Conservation (phyloP, 2,797 vertebrate species). For the Cossypha polioptera region DNA sequence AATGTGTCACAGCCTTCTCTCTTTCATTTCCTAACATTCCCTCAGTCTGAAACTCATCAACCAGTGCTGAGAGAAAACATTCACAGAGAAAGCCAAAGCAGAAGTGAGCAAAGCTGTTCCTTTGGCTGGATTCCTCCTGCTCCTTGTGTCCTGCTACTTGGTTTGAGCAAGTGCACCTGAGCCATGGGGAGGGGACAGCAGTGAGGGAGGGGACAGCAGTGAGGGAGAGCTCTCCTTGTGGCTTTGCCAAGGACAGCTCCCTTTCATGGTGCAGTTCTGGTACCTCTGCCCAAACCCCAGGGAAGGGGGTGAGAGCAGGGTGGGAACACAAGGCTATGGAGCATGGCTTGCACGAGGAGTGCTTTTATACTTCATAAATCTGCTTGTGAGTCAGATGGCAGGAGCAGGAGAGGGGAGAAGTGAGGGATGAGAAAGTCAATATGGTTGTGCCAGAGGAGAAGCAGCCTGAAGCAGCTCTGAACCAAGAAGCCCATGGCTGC, state of each 20-base stretch:
- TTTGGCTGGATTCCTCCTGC: constrained; percentile 3
- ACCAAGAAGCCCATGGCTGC: not conserved
- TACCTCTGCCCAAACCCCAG: not conserved
- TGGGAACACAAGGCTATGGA: not conserved
- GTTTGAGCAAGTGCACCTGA: not conserved
- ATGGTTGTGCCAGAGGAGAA: not conserved
- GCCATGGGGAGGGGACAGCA: not conserved
- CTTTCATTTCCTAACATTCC: not conserved
- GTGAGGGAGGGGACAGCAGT: not conserved
- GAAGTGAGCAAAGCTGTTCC: constrained; percentile 51
- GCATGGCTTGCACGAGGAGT: not conserved
- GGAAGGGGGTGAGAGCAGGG: not conserved
- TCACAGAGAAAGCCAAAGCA: not conserved
- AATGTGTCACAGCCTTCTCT: not conserved
- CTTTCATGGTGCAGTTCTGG: fast-evolving
- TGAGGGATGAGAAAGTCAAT: not conserved
- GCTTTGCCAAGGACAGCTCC: not conserved
- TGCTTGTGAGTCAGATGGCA: not conserved
- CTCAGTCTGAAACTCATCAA: constrained; percentile 44
- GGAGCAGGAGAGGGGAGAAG: not conserved
- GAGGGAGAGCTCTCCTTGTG: not conserved
- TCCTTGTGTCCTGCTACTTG: not conserved
- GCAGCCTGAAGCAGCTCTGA: not conserved
- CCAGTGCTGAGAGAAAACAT: not conserved
- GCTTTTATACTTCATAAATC: not conserved